A percentile compares a stretch with the other conserved stretches of the same genome.
These are phyloP conservation scores for Polylopha cassiicola DNA, from an alignment of 2,888 invertebrate genomes.

Conservation along the genomic window DNA sequence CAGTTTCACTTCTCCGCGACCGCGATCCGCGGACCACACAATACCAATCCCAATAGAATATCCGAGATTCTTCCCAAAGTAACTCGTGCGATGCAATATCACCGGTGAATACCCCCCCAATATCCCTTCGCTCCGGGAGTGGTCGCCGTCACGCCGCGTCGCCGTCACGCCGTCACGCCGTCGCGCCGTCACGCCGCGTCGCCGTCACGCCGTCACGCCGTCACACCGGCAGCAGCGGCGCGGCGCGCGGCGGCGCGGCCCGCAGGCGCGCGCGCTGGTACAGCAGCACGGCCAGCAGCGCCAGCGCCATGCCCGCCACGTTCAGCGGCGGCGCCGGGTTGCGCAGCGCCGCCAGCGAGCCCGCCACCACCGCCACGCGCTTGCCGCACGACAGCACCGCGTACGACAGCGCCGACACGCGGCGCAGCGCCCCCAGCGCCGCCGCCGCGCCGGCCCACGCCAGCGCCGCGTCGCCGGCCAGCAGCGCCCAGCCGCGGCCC, in stretches of 20 bases:
- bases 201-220: too few relatives aligned
- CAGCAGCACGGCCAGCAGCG: slow-evolving; percentile 91
- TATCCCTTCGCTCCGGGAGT: too few relatives aligned
- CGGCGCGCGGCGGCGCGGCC: slow-evolving; percentile 21
- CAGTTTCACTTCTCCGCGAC: too few relatives aligned
- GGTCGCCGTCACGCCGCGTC: background rate
- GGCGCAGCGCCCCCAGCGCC: slow-evolving; percentile 94
- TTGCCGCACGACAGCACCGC: slow-evolving; percentile 97
- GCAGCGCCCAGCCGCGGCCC: slow-evolving; percentile 35
- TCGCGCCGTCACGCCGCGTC: too few relatives aligned
- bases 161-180: too few relatives aligned
- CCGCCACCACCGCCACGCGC: slow-evolving; percentile 92
- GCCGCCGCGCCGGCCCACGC: slow-evolving; percentile 97
- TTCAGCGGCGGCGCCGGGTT: slow-evolving; percentile 95
- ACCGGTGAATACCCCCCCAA: too few relatives aligned
- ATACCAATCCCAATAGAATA: too few relatives aligned
- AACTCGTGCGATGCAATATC: too few relatives aligned
- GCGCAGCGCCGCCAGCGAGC: slow-evolving; percentile 89
- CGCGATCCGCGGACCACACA: too few relatives aligned
- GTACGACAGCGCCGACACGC: slow-evolving; percentile 95
- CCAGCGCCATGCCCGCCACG: slow-evolving; percentile 92
- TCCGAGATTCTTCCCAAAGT: too few relatives aligned
- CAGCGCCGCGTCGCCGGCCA: slow-evolving; percentile 85
- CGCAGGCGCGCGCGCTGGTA: slow-evolving; percentile 81
- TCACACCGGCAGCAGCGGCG: slow-evolving; percentile 48